Conservation (phyloP, 2,888 invertebrate genomes). For the Drosophila nr. fundita region DNA sequence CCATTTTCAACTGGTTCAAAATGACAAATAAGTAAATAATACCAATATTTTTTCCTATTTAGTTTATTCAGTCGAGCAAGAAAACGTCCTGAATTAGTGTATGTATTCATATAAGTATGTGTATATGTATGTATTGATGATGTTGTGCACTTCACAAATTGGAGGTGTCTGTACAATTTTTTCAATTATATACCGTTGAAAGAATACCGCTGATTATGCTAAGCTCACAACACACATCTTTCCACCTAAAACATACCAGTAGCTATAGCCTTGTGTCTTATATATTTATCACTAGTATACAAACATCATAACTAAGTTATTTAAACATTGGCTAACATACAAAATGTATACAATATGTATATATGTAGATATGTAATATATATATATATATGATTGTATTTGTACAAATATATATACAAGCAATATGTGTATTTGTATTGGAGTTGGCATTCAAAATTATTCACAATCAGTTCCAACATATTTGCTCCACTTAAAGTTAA, state of each 20-base stretch:
- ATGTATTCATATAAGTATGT: neutral
- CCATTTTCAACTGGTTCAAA: neutral
- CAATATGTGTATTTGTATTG: neutral
- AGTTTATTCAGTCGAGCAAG: neutral
- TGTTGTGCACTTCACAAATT: neutral
- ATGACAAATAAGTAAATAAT: neutral
- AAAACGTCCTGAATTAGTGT: neutral
- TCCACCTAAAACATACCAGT: neutral
- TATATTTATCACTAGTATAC: neutral
- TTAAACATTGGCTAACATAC: neutral
- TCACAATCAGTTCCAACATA: neutral
- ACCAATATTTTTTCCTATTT: neutral
- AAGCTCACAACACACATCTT: neutral
- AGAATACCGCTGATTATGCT: neutral
- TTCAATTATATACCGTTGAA: neutral
- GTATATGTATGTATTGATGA: conserved; percentile 16
- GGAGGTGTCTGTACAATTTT: neutral
- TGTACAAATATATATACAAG: neutral
- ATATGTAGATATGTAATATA: neutral
- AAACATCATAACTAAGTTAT: neutral
- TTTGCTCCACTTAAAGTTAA: conserved; percentile 3
- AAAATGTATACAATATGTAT: neutral
- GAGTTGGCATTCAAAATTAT: neutral
- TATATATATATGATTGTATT: neutral
- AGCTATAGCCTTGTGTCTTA: neutral